phyloP scores from a whole-genome alignment of 2,888 invertebrate species.

The Allacma fusca region DNA sequence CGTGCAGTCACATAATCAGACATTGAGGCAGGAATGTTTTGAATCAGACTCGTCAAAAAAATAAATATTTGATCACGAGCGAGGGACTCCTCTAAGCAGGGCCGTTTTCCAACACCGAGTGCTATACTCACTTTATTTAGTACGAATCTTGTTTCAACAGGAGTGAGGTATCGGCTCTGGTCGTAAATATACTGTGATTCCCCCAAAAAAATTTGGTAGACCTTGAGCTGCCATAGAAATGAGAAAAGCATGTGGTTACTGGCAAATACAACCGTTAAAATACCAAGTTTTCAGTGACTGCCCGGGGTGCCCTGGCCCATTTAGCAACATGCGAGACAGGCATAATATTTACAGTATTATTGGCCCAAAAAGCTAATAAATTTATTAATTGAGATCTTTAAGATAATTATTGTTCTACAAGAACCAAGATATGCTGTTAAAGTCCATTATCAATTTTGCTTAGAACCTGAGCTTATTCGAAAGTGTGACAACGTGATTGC shows the following conservation, averaged over 20 bases:
- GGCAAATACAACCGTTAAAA: constrained; percentile 25
- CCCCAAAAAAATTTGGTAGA: not conserved
- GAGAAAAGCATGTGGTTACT: constrained; percentile 8
- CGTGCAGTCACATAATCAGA: no score
- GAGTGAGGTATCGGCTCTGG: not conserved
- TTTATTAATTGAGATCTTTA: no score
- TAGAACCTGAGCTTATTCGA: not conserved
- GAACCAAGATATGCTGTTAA: no score
- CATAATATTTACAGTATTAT: no score
- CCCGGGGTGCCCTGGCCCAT: not conserved
- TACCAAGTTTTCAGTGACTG: not conserved
- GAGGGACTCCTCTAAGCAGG: not conserved
- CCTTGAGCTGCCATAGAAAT: not conserved
- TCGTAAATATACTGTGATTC: constrained; percentile 9
- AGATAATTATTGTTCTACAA: no score
- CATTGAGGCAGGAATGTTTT: no score
- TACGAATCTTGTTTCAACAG: not conserved
- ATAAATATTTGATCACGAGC: not conserved
- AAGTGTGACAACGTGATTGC: not conserved
- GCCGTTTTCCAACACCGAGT: not conserved
- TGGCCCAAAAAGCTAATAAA: no score
- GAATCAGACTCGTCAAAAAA: not conserved
- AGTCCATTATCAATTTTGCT: not conserved
- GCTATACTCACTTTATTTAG: not conserved
- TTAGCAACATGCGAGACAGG: not conserved